Evolutionary conservation across 2,113 vertebrate species (phyloP).

Genomic region (Daubentonia madagascariensis): DNA sequence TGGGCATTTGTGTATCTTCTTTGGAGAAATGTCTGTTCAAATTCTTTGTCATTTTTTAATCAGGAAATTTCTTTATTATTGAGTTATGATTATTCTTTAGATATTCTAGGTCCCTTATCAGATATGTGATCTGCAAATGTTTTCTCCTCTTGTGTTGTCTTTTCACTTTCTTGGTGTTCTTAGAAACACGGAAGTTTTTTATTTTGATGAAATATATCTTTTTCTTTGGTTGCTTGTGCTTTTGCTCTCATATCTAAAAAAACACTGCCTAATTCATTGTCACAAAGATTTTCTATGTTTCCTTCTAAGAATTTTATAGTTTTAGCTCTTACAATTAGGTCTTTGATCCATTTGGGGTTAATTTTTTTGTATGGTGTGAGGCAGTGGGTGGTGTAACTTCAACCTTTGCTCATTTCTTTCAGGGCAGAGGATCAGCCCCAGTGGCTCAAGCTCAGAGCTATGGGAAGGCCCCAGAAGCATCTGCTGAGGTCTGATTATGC

Average conservation of each 20-base stretch:
- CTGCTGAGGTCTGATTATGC: background rate
- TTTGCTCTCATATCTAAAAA: background rate
- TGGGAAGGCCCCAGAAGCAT: background rate
- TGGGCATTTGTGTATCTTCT: background rate
- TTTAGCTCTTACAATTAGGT: background rate
- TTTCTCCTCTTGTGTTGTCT: background rate
- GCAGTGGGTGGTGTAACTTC: background rate
- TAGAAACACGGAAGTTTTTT: background rate
- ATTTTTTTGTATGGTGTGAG: background rate
- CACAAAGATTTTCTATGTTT: background rate
- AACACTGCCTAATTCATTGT: background rate
- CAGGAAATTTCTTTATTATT: background rate
- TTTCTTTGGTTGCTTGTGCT: slow-evolving; percentile 12
- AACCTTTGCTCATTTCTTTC: background rate
- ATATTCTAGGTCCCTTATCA: background rate
- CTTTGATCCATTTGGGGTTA: background rate
- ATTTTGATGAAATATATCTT: background rate
- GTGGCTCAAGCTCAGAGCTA: background rate
- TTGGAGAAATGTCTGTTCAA: background rate
- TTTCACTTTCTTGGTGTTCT: background rate
- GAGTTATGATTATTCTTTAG: background rate
- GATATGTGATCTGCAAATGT: background rate
- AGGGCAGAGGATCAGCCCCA: background rate
- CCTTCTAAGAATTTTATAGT: background rate
- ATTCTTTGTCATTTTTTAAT: background rate